Percentiles rank a stretch among this genome's conserved stretches.
Evolutionary conservation across 2,113 vertebrate species (phyloP).

Genomic region (Podarcis raffonei): DNA sequence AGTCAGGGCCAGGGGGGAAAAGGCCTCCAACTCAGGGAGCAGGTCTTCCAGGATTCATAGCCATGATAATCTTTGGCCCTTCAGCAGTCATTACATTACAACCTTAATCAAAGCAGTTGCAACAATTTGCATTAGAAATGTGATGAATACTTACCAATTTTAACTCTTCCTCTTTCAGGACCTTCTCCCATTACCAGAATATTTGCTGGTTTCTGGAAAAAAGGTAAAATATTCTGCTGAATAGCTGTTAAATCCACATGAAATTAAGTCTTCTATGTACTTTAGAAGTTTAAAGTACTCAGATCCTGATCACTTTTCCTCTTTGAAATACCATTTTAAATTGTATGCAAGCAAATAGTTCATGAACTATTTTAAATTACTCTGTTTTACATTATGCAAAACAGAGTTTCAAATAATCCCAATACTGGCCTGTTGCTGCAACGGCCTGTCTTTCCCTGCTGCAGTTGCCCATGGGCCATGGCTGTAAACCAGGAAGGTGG

Average conservation of each 20-base stretch:
- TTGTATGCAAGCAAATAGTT: not conserved
- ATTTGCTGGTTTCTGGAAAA: conserved; percentile 92
- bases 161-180: conserved; percentile 90
- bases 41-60: too few relatives aligned
- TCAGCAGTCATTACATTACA: too few relatives aligned
- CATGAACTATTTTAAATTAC: not conserved
- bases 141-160: conserved; percentile 81
- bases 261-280: not conserved
- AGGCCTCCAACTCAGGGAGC: too few relatives aligned
- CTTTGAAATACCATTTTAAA: not conserved
- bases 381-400: not conserved
- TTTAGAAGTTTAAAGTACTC: not conserved
- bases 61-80: too few relatives aligned
- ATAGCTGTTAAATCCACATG: not conserved
- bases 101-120: not conserved
- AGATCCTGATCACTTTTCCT: not conserved
- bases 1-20: too few relatives aligned
- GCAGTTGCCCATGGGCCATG: not conserved
- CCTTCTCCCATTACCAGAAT: conserved; percentile 95
- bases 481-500: not conserved
- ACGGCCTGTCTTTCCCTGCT: not conserved
- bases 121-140: not conserved
- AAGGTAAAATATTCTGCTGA: conserved; percentile 70
- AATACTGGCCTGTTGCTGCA: not conserved
- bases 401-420: not conserved